Percentiles rank a stretch among this genome's conserved stretches.
phyloP scores from a whole-genome alignment of 2,888 invertebrate species.

The Netelia melanura region DNA sequence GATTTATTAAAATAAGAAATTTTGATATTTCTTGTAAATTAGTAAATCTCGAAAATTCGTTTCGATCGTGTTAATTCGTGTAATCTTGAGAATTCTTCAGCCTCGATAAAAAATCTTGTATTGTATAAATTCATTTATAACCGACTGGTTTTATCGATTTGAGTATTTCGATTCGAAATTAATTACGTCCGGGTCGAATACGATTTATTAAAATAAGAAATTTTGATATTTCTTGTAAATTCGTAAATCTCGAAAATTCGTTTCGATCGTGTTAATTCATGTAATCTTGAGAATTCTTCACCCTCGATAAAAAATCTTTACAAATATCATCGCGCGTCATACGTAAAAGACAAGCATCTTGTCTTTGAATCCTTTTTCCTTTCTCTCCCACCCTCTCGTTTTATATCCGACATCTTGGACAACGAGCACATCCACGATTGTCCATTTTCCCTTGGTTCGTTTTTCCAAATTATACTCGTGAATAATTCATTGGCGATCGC shows the following conservation, averaged over 20 bases:
- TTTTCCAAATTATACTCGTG: conserved; percentile 75
- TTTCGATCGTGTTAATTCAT: neutral
- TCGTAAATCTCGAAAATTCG: neutral
- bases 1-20: neutral
- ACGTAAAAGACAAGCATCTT: neutral
- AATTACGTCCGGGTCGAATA: too few species aligned
- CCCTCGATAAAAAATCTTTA: neutral
- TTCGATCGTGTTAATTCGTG: neutral
- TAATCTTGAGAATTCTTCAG: conserved; percentile 2
- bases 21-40: neutral
- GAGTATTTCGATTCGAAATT: too few species aligned
- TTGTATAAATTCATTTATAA: too few species aligned
- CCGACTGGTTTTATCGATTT: too few species aligned
- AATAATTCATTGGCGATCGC: conserved; percentile 75
- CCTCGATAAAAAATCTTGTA: neutral
- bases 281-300: conserved; percentile 3
- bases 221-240: neutral
- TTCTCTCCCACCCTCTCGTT: neutral
- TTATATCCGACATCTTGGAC: conserved; percentile 23
- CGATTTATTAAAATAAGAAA: neutral
- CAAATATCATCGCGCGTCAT: neutral
- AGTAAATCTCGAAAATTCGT: neutral
- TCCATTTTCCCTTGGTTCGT: conserved; percentile 71
- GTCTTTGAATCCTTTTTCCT: conserved; percentile 9
- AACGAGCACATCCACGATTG: conserved; percentile 4